These are phyloP conservation scores for Betta splendens DNA, from an alignment of 2,797 vertebrate genomes.

Conservation along the genomic window DNA sequence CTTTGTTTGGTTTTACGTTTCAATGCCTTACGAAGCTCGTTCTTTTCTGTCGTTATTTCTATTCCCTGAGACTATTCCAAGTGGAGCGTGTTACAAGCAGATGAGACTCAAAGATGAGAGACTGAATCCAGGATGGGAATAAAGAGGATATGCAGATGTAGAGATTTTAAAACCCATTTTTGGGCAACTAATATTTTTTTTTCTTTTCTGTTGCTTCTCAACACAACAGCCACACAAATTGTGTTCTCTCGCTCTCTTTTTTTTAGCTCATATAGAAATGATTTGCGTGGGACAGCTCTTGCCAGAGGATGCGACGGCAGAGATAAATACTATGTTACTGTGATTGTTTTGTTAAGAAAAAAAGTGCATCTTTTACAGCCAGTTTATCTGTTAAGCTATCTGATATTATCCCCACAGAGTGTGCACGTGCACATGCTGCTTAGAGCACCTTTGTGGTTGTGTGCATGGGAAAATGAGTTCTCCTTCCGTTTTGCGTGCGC, in stretches of 20 bases:
- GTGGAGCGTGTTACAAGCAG: slow-evolving; percentile 62
- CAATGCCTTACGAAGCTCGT: slow-evolving; percentile 81
- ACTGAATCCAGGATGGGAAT: slow-evolving; percentile 69
- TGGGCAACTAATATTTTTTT: slow-evolving; percentile 60
- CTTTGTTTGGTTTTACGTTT: slow-evolving; percentile 77
- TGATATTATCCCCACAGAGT: slow-evolving; percentile 78
- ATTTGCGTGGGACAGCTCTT: slow-evolving; percentile 77
- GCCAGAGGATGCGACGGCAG: slow-evolving; percentile 69
- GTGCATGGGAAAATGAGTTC: slow-evolving; percentile 67
- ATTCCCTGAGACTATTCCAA: slow-evolving; percentile 74
- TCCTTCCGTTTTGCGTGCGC: slow-evolving; percentile 41
- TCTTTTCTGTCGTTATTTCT: slow-evolving; percentile 74
- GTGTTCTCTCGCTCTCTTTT: slow-evolving; percentile 55
- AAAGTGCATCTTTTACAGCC: slow-evolving; percentile 85
- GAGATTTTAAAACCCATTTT: slow-evolving; percentile 69
- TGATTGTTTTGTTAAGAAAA: slow-evolving; percentile 84
- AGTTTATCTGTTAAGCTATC: slow-evolving; percentile 81
- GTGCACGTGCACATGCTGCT: slow-evolving; percentile 77
- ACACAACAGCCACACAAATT: slow-evolving; percentile 67
- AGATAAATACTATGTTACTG: slow-evolving; percentile 83
- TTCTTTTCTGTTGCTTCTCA: slow-evolving; percentile 72
- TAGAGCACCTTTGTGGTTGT: slow-evolving; percentile 71
- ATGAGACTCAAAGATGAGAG: slow-evolving; percentile 69
- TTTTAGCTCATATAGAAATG: slow-evolving; percentile 67
- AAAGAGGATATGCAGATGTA: slow-evolving; percentile 69